These are phyloP conservation scores for Cavia porcellus DNA, from an alignment of 2,113 vertebrate genomes.

Conservation along the genomic window DNA sequence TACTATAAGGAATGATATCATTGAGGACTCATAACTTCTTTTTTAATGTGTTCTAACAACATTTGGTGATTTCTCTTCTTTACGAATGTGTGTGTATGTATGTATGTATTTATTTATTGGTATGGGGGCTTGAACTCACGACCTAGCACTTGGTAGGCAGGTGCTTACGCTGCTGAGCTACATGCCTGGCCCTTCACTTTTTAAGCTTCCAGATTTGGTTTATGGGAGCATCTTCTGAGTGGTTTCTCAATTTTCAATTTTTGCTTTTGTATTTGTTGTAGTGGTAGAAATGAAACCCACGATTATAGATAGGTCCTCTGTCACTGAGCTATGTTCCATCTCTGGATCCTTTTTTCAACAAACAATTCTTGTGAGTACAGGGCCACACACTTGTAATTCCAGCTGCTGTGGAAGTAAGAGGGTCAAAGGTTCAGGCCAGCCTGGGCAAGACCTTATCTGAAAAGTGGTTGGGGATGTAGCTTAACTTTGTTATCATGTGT, in stretches of 20 bases:
- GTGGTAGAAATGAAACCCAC: not conserved
- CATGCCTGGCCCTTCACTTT: not conserved
- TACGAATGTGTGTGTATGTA: no score
- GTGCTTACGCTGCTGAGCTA: no score
- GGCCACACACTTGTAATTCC: not conserved
- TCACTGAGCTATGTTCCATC: not conserved
- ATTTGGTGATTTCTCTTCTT: not conserved
- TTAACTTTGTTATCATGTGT: not conserved
- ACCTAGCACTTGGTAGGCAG: no score
- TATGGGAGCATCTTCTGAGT: not conserved
- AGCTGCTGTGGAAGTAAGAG: not conserved
- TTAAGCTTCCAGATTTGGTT: not conserved
- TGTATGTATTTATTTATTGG: no score
- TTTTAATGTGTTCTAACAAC: not conserved
- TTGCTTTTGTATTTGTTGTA: not conserved
- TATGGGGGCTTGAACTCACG: no score
- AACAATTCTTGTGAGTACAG: not conserved
- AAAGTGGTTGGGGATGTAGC: not conserved
- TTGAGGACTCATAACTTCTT: not conserved
- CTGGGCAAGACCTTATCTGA: not conserved
- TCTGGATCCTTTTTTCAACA: not conserved
- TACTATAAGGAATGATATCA: not conserved
- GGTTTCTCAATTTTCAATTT: not conserved
- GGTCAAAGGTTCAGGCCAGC: not conserved
- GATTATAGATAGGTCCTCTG: not conserved